These are phyloP conservation scores for Arbacia lixula DNA, from an alignment of 53 echinoderm and acorn worm species.

Conservation along the genomic window DNA sequence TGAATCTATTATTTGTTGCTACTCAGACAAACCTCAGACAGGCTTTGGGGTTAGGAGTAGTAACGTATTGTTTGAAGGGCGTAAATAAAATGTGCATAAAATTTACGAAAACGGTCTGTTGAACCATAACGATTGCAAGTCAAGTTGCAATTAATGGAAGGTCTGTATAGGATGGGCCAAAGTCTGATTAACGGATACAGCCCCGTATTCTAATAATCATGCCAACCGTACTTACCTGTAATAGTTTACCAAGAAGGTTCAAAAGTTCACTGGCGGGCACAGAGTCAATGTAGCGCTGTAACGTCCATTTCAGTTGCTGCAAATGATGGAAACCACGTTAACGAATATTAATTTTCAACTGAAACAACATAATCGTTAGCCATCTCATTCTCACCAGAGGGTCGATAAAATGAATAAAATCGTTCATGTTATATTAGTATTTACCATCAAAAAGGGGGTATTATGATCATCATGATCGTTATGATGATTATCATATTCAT, in stretches of 20 bases:
- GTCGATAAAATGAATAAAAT: too few relatives aligned
- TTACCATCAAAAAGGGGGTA: too few relatives aligned
- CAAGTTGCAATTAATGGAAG: background rate
- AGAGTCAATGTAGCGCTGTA: slow-evolving; percentile 53
- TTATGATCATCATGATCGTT: background rate
- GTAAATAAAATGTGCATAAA: too few relatives aligned
- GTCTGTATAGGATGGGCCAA: background rate
- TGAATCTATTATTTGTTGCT: too few relatives aligned
- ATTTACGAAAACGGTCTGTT: background rate
- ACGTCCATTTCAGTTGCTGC: slow-evolving; percentile 54
- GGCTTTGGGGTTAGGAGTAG: too few relatives aligned
- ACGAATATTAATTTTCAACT: too few relatives aligned
- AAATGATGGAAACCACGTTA: background rate
- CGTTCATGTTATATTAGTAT: too few relatives aligned
- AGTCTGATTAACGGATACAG: background rate
- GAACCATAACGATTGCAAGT: background rate
- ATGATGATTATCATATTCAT: background rate
- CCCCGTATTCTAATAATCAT: background rate
- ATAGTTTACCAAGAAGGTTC: slow-evolving; percentile 43
- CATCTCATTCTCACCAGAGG: too few relatives aligned
- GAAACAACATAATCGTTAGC: too few relatives aligned
- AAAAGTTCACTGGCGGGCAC: slow-evolving; percentile 52
- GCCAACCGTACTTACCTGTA: slow-evolving; percentile 24
- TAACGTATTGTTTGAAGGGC: too few relatives aligned
- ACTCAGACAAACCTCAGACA: too few relatives aligned